A percentile compares a stretch with the other conserved stretches of the same genome.
These are phyloP conservation scores for Actenoides lindsayi DNA, from an alignment of 2,113 vertebrate species.

Conservation along the genomic window DNA sequence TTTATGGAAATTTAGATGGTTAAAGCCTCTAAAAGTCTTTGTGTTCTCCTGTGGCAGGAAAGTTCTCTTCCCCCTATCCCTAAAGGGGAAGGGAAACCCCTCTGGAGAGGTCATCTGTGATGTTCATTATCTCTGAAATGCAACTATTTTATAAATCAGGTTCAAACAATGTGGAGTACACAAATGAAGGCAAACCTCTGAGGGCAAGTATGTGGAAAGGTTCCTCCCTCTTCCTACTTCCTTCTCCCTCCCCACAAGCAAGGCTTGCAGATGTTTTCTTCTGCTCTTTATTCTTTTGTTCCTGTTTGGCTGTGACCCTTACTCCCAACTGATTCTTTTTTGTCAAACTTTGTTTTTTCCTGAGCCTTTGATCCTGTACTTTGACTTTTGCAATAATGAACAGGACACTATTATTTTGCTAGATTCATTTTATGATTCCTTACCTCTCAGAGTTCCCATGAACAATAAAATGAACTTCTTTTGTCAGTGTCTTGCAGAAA, in stretches of 20 bases:
- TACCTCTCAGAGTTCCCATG: not conserved
- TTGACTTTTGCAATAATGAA: constrained; percentile 44
- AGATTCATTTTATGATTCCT: constrained; percentile 1
- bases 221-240: constrained; percentile 42
- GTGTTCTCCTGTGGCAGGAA: not conserved
- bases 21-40: not conserved
- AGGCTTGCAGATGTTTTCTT: constrained; percentile 57
- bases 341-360: constrained; percentile 63
- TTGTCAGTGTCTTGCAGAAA: not conserved
- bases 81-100: not conserved
- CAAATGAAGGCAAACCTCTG: constrained; percentile 36
- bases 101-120: constrained; percentile 22
- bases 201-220: constrained; percentile 40
- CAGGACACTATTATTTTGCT: not conserved
- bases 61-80: not conserved
- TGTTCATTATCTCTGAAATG: constrained; percentile 49
- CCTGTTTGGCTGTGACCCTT: constrained; percentile 53
- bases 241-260: not conserved
- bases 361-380: constrained; percentile 42
- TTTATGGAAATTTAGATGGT: not conserved
- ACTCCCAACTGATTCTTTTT: constrained; percentile 31
- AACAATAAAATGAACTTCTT: not conserved
- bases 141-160: constrained; percentile 49
- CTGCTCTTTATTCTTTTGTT: constrained; percentile 62
- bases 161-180: constrained; percentile 46